phyloP scores from a whole-genome alignment of 1,140 invertebrate genomes.

The Anoplolepis gracilipes region DNA sequence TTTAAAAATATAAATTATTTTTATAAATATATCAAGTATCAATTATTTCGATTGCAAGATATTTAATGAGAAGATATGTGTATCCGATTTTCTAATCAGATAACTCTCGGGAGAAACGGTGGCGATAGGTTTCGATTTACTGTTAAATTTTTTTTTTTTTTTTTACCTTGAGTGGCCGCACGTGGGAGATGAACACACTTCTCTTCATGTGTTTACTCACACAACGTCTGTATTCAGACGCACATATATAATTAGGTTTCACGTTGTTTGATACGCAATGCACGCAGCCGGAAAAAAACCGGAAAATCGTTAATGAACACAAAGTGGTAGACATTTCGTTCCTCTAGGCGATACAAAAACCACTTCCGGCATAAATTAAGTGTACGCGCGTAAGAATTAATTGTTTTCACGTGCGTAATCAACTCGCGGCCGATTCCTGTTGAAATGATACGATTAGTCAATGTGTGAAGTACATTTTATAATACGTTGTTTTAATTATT shows the following conservation, averaged over 20 bases:
- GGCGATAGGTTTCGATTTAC: slow-evolving; percentile 30
- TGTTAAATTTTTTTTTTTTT: slow-evolving; percentile 41
- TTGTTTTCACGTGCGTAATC: slow-evolving; percentile 44
- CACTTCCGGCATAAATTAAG: slow-evolving; percentile 48
- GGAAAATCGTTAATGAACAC: slow-evolving; percentile 53
- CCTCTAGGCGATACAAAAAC: slow-evolving; percentile 44
- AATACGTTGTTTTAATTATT: not conserved
- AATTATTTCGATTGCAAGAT: not conserved
- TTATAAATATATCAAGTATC: not conserved
- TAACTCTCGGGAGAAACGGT: not conserved
- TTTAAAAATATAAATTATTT: no score
- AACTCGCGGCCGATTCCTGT: slow-evolving; percentile 11
- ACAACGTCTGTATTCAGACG: slow-evolving; percentile 29
- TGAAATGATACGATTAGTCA: slow-evolving; percentile 43
- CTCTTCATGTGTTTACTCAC: slow-evolving; percentile 17
- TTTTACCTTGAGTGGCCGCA: slow-evolving; percentile 13
- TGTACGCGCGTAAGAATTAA: slow-evolving; percentile 31
- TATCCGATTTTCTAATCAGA: not conserved
- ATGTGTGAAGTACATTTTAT: slow-evolving; percentile 20
- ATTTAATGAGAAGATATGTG: not conserved
- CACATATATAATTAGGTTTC: slow-evolving; percentile 16
- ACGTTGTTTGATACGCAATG: slow-evolving; percentile 45
- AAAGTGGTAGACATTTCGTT: slow-evolving; percentile 46
- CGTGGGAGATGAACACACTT: slow-evolving; percentile 32
- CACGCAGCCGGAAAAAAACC: slow-evolving; percentile 55